These are phyloP conservation scores for Sitta carolinensis DNA, from an alignment of 2,797 vertebrate species.

Conservation along the genomic window DNA sequence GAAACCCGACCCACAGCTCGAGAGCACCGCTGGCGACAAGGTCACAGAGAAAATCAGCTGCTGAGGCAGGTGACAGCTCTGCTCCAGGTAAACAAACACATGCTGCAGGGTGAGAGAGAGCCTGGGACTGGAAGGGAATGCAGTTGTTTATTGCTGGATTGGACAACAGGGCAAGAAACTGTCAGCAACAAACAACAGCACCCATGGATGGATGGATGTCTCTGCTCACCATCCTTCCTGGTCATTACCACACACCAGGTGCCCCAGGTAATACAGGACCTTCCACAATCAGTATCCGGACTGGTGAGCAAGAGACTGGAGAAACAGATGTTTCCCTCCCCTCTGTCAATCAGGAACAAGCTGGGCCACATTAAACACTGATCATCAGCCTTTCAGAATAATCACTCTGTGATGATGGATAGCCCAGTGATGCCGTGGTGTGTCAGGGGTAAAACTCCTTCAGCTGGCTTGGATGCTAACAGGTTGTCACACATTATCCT, in stretches of 20 bases:
- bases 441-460: not conserved
- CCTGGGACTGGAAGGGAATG: not conserved
- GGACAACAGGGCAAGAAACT: not conserved
- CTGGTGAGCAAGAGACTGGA: not conserved
- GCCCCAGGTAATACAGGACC: not conserved
- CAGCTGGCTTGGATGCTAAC: accelerated
- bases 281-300: not conserved
- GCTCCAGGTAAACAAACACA: not conserved
- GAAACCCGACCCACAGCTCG: not conserved
- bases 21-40: not conserved
- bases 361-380: not conserved
- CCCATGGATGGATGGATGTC: not conserved
- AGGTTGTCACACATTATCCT: not conserved
- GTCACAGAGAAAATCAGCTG: not conserved
- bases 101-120: not conserved
- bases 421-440: not conserved
- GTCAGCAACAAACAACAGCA: not conserved
- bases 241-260: not conserved
- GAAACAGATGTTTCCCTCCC: conserved; percentile 6
- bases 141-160: not conserved
- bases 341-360: conserved; percentile 35
- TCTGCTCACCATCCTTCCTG: not conserved
- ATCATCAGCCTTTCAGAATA: not conserved
- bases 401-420: conserved; percentile 1
- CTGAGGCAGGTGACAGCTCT: not conserved